A percentile compares a stretch with the other conserved stretches of the same genome.
Conservation (phyloP, 2,888 invertebrate genomes). For the Pheosia tremula region DNA sequence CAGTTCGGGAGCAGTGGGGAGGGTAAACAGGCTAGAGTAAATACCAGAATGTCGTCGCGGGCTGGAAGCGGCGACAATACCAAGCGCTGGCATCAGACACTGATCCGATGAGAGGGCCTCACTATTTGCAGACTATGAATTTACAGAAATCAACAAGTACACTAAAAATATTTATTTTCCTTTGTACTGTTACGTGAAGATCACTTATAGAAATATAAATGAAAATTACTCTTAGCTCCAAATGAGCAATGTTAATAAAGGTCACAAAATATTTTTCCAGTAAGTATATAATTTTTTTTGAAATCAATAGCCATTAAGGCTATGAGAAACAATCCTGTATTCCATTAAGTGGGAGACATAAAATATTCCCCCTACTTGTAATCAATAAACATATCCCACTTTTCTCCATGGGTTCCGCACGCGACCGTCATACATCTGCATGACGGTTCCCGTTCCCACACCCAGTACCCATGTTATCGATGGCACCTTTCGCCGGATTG, state of each 20-base stretch:
- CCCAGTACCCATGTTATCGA: constrained; percentile 21
- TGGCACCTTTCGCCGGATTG: constrained; percentile 25
- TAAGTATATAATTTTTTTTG: too few species aligned
- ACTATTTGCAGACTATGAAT: neutral
- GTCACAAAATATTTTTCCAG: too few species aligned
- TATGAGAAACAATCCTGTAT: neutral
- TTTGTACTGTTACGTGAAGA: neutral
- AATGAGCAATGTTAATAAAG: too few species aligned
- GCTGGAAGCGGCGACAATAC: neutral
- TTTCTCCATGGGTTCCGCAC: constrained; percentile 27
- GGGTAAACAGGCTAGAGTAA: constrained; percentile 9
- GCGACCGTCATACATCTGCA: constrained; percentile 15
- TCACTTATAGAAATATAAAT: neutral
- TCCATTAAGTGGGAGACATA: neutral
- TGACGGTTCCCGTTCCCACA: constrained; percentile 24
- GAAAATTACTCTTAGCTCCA: neutral
- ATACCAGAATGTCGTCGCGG: constrained; percentile 3
- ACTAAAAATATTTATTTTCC: neutral
- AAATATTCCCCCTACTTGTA: constrained; percentile 3
- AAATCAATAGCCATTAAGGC: too few species aligned
- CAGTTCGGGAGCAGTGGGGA: constrained; percentile 6
- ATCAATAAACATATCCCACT: constrained; percentile 21
- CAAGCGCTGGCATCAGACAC: neutral
- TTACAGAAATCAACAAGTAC: neutral
- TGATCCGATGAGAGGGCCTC: neutral